Conservation (phyloP, 2,797 vertebrate genomes). For the Poecilia wingei region DNA sequence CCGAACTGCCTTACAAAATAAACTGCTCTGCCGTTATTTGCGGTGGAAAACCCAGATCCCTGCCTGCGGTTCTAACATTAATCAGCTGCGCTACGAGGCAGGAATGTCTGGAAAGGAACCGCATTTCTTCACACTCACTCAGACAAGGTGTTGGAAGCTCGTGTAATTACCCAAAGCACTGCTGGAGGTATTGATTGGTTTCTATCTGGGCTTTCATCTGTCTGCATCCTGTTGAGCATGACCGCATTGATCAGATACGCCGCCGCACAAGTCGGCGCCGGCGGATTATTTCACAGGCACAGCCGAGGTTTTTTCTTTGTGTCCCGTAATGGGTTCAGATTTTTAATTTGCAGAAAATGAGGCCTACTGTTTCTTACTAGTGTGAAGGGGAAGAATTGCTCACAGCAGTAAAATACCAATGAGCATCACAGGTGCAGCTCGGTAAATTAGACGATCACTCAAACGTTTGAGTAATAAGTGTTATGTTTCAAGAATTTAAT, state of each 20-base stretch:
- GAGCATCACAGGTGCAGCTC: neutral
- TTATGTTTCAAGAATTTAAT: neutral
- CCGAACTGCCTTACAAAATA: conserved; percentile 22
- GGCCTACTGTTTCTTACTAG: conserved; percentile 20
- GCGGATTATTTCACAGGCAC: conserved; percentile 12
- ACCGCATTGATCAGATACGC: conserved; percentile 30
- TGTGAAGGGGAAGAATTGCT: neutral
- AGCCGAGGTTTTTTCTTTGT: conserved; percentile 5
- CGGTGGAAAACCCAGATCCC: conserved; percentile 17
- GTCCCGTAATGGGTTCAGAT: conserved; percentile 13
- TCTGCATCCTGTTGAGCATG: conserved; percentile 17
- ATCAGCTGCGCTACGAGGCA: conserved; percentile 36
- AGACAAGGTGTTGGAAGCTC: conserved; percentile 15
- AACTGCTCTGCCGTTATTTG: conserved; percentile 21
- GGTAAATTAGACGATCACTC: neutral
- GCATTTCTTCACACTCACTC: conserved; percentile 29
- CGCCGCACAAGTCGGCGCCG: conserved; percentile 5
- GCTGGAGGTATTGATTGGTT: conserved; percentile 51
- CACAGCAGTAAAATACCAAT: conserved; percentile 16
- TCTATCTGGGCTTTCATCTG: conserved; percentile 31
- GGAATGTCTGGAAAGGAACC: conserved; percentile 19
- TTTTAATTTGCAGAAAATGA: conserved; percentile 39
- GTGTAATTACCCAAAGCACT: conserved; percentile 39
- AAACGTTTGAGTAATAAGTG: neutral
- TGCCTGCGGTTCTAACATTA: conserved; percentile 31